phyloP scores from a whole-genome alignment of 1,140 invertebrate species.

The Drosophila sucinea region DNA sequence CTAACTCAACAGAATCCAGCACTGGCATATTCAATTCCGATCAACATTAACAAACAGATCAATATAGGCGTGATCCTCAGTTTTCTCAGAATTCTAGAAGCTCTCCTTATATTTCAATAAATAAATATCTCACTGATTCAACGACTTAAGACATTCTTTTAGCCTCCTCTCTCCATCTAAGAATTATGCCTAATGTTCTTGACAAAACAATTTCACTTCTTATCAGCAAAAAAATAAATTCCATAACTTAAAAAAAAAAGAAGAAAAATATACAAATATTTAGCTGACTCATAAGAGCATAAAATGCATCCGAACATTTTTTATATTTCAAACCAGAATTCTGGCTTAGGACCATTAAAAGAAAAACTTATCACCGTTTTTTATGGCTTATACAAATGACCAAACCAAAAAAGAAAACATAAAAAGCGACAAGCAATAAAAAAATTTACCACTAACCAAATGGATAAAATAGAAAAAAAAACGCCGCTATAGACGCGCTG shows the following conservation, averaged over 20 bases:
- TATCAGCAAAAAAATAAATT: background rate
- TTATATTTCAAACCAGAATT: background rate
- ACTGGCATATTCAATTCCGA: too few relatives aligned
- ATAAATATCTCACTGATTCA: too few relatives aligned
- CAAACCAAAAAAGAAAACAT: constrained; percentile 27
- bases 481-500: constrained; percentile 28
- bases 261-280: background rate
- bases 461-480: constrained; percentile 65
- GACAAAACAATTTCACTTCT: background rate
- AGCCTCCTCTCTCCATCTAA: background rate
- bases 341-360: background rate
- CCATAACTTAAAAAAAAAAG: too few relatives aligned
- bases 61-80: too few relatives aligned
- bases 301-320: constrained; percentile 5
- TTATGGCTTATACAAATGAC: constrained; percentile 57
- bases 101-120: too few relatives aligned
- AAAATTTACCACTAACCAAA: constrained; percentile 44
- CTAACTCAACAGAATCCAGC: too few relatives aligned
- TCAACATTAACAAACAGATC: too few relatives aligned
- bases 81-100: too few relatives aligned
- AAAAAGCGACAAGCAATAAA: constrained; percentile 58
- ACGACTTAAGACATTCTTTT: too few relatives aligned
- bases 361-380: constrained; percentile 52
- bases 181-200: background rate
- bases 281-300: constrained; percentile 36